A percentile compares a stretch with the other conserved stretches of the same genome.
Conservation (phyloP, 1,140 invertebrate species). For the Bombus vancouverensis region DNA sequence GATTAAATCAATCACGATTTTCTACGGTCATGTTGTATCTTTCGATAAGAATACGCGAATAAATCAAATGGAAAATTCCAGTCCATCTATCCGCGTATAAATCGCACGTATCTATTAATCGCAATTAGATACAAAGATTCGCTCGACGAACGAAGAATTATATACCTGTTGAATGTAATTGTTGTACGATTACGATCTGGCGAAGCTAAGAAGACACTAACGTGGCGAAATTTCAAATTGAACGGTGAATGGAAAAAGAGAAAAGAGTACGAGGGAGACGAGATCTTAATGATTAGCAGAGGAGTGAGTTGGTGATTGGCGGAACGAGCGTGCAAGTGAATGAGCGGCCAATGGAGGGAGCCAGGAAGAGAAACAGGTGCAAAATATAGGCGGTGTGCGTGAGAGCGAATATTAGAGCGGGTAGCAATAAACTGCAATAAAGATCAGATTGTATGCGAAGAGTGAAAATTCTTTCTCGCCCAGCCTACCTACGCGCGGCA, state of each 20-base stretch:
- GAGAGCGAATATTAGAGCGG: conserved; percentile 28
- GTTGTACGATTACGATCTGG: background rate
- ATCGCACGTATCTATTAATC: background rate
- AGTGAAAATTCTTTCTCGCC: conserved; percentile 14
- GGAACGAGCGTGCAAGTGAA: conserved; percentile 19
- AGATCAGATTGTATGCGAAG: conserved; percentile 8
- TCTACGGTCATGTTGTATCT: background rate
- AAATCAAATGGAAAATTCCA: no score
- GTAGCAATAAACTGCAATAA: conserved; percentile 26
- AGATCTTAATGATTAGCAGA: conserved; percentile 16
- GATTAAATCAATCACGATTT: background rate
- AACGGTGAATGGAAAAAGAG: background rate
- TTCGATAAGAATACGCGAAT: no score
- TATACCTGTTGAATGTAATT: background rate
- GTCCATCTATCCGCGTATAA: background rate
- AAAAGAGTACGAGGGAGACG: background rate
- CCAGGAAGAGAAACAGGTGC: conserved; percentile 23
- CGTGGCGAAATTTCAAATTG: conserved; percentile 25
- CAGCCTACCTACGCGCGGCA: conserved; percentile 9
- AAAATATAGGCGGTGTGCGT: conserved; percentile 34
- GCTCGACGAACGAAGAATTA: background rate
- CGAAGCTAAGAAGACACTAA: background rate
- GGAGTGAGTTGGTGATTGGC: conserved; percentile 5
- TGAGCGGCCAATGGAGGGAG: background rate
- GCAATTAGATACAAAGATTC: background rate